Base-by-base conservation (phyloP, 2,113 vertebrate species). In the Pelobates fuscus region DNA sequence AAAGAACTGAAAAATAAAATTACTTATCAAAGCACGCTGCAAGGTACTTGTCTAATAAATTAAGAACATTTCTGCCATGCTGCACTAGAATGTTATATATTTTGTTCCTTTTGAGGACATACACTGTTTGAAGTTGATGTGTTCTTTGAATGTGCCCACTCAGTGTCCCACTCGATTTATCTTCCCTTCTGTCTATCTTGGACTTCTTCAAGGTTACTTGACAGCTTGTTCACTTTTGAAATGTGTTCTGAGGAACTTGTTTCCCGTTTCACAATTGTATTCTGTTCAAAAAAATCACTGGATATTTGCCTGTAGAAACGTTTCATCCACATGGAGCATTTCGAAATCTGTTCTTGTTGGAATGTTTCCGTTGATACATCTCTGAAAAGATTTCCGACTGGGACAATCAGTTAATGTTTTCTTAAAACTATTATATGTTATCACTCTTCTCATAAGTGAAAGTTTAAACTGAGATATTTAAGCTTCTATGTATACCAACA, bases 201-300 rank as follows among this genome's bases (percentile, higher is more conserved):
- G 73, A 67, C 65, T 61, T 68, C 73, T 77, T 77, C 64, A 59
- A 77, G 64, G 55, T 68, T 67, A 64, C 65, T 77, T 77, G 73
- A 77, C 73, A 77, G 73, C 73, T 77, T 77, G 73, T 77, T 77
- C 73, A 77, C 55, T 77, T 77, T 77, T 60, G 37, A 75, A 68
- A 77, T 77, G 73, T 68, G 73, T 77, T 77, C 64, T 68, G 55
- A 68, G 57, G 46, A 77, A 64, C 64, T 77, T 63, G 30, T 77
- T 77, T 77, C 73, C 73, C 61, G 43, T 77, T 61, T 54, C 65
- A 49, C 65, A 29, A 61, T 77, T 77, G 73, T 77, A 77, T 67
- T 77, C 73, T 77, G 65, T 77, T 67, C 55, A 77, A 64, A 77
- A 75, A 49, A 77, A 77, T 60, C 64, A 68, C 65, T 77, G 73